A percentile compares a stretch with the other conserved stretches of the same genome.
These are phyloP conservation scores for Drosophila neoperkinsi DNA, from an alignment of 2,888 invertebrate species.

Conservation along the genomic window DNA sequence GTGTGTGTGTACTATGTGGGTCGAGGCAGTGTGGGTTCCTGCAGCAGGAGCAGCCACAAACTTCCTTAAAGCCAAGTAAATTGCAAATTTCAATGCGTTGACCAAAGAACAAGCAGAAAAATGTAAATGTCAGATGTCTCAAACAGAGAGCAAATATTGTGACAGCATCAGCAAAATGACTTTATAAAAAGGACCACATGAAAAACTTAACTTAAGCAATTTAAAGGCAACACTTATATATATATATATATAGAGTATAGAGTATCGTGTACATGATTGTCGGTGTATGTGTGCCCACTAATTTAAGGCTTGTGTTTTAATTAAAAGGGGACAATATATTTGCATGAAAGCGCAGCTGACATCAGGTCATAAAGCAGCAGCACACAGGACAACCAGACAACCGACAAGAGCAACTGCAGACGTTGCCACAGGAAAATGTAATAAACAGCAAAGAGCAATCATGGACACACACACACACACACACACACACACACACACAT, in stretches of 20 bases:
- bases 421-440: conserved; percentile 26
- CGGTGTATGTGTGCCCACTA: conserved; percentile 46
- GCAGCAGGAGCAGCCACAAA: conserved; percentile 21
- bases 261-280: neutral
- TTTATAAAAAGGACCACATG: conserved; percentile 42
- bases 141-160: conserved; percentile 57
- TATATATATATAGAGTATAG: neutral
- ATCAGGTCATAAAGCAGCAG: conserved; percentile 64
- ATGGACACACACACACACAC: conserved; percentile 18
- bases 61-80: conserved; percentile 41
- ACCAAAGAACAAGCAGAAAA: conserved; percentile 27
- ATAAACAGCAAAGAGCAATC: conserved; percentile 43
- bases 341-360: conserved; percentile 74
- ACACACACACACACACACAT: conserved; percentile 1
- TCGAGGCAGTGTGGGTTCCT: conserved; percentile 21
- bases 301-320: conserved; percentile 75
- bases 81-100: conserved; percentile 41
- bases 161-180: conserved; percentile 57
- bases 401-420: conserved; percentile 19
- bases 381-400: conserved; percentile 43
- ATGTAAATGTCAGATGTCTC: conserved; percentile 40
- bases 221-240: conserved; percentile 7
- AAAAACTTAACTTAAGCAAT: conserved; percentile 34
- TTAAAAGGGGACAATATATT: conserved; percentile 76
- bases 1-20: conserved; percentile 29